phyloP scores from a whole-genome alignment of 1,140 invertebrate genomes.

The Drosophila hydei region DNA sequence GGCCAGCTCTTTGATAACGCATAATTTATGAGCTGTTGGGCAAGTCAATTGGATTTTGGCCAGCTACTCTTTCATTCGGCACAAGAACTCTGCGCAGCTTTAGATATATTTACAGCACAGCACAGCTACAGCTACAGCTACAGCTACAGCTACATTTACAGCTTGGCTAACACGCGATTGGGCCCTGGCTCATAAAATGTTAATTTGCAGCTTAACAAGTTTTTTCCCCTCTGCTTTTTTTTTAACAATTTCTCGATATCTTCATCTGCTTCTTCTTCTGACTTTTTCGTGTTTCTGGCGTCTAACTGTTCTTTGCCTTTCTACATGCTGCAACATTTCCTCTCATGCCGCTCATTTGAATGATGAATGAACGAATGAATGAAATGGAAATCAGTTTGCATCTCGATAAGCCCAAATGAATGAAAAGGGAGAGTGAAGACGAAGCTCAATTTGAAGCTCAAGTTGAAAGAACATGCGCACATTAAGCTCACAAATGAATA shows the following conservation, averaged over 20 bases:
- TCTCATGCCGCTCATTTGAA: neutral
- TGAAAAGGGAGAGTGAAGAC: constrained; percentile 19
- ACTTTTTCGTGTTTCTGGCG: constrained; percentile 31
- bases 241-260: constrained; percentile 33
- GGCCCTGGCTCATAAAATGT: constrained; percentile 64
- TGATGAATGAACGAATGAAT: constrained; percentile 11
- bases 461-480: constrained; percentile 15
- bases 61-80: constrained; percentile 2
- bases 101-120: constrained; percentile 13
- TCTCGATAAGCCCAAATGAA: constrained; percentile 13
- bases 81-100: neutral
- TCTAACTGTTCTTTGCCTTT: constrained; percentile 79
- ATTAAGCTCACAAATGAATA: constrained; percentile 10
- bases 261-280: neutral
- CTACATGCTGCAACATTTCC: constrained; percentile 34
- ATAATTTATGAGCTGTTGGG: constrained; percentile 59
- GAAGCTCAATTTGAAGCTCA: too few relatives aligned
- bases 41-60: constrained; percentile 58
- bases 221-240: neutral
- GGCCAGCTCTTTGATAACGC: constrained; percentile 46
- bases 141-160: constrained; percentile 29
- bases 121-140: constrained; percentile 10
- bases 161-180: constrained; percentile 21
- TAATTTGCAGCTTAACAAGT: constrained; percentile 60
- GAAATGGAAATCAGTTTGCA: constrained; percentile 20